phyloP scores from a whole-genome alignment of 1,140 invertebrate species.

The Drosophila nasuta region DNA sequence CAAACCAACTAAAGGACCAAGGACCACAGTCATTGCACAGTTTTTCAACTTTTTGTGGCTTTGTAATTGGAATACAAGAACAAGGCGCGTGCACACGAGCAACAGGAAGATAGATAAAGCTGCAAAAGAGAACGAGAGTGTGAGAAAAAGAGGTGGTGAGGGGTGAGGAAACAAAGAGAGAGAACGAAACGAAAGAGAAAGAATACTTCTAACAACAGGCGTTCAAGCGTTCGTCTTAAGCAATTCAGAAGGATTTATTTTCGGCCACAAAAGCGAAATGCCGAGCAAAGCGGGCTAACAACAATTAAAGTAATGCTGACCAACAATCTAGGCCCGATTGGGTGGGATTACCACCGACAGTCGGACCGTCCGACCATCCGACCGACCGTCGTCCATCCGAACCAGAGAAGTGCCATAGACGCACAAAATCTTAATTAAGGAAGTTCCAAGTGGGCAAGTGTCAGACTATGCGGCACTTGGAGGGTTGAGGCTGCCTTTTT shows the following conservation, averaged over 20 bases:
- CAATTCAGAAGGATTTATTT: conserved; percentile 83
- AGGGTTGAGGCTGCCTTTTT: conserved; percentile 55
- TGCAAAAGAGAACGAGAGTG: conserved; percentile 14
- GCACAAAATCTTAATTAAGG: conserved; percentile 83
- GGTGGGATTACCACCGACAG: conserved; percentile 56
- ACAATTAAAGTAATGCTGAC: conserved; percentile 84
- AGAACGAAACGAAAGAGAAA: background rate
- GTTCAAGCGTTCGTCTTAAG: conserved; percentile 75
- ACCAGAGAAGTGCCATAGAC: conserved; percentile 54
- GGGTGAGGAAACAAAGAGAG: conserved; percentile 1
- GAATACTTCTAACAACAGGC: conserved; percentile 50
- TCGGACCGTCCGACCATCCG: background rate
- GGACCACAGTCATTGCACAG: conserved; percentile 77
- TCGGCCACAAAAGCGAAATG: conserved; percentile 78
- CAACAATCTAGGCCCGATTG: conserved; percentile 58
- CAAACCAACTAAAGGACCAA: conserved; percentile 29
- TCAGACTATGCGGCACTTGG: conserved; percentile 43
- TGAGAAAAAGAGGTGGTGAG: conserved; percentile 17
- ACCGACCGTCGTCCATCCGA: conserved; percentile 1
- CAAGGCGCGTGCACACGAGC: conserved; percentile 55
- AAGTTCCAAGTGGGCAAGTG: conserved; percentile 80
- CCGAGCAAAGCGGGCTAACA: conserved; percentile 71
- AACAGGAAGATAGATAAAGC: conserved; percentile 71
- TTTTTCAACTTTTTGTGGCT: conserved; percentile 83
- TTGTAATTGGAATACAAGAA: conserved; percentile 80